A percentile compares a stretch with the other conserved stretches of the same genome.
These are phyloP conservation scores for Urophycis tenuis DNA, from an alignment of 2,797 vertebrate genomes.

Conservation along the genomic window DNA sequence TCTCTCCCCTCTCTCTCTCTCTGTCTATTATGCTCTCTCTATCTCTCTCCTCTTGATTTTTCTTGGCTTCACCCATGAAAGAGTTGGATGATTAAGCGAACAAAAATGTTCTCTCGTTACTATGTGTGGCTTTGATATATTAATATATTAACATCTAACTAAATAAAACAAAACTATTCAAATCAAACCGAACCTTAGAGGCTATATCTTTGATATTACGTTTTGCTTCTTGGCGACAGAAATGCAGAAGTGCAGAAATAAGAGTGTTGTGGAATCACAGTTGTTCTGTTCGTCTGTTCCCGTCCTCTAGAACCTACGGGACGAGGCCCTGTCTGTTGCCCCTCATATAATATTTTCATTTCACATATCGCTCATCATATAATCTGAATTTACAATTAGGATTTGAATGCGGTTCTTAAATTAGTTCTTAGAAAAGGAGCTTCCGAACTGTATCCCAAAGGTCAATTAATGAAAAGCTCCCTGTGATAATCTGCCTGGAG, in stretches of 20 bases:
- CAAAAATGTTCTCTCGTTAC: slow-evolving; percentile 20
- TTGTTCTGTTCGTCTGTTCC: not conserved
- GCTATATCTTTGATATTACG: slow-evolving; percentile 20
- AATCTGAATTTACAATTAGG: slow-evolving; percentile 20
- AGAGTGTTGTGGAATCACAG: slow-evolving; percentile 7
- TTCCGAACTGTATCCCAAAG: not conserved
- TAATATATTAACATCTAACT: slow-evolving; percentile 53
- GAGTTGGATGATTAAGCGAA: slow-evolving; percentile 26
- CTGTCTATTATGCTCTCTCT: not conserved
- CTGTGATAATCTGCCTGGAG: not conserved
- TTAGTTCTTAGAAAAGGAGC: not conserved
- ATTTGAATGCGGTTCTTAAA: slow-evolving; percentile 22
- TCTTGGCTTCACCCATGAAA: not conserved
- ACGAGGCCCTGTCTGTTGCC: not conserved
- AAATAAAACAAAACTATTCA: slow-evolving; percentile 34
- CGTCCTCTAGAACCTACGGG: slow-evolving; percentile 21
- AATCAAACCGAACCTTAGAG: slow-evolving; percentile 24
- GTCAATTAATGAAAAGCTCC: not conserved
- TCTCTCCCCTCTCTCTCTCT: slow-evolving; percentile 1
- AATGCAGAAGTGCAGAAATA: slow-evolving; percentile 26
- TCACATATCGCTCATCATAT: slow-evolving; percentile 2
- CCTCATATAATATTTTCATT: slow-evolving; percentile 20
- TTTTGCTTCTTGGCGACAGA: slow-evolving; percentile 24
- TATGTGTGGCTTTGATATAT: slow-evolving; percentile 37
- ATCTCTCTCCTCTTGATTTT: not conserved